These are phyloP conservation scores for Miniopterus natalensis DNA, from an alignment of 2,113 vertebrate genomes.

Conservation along the genomic window DNA sequence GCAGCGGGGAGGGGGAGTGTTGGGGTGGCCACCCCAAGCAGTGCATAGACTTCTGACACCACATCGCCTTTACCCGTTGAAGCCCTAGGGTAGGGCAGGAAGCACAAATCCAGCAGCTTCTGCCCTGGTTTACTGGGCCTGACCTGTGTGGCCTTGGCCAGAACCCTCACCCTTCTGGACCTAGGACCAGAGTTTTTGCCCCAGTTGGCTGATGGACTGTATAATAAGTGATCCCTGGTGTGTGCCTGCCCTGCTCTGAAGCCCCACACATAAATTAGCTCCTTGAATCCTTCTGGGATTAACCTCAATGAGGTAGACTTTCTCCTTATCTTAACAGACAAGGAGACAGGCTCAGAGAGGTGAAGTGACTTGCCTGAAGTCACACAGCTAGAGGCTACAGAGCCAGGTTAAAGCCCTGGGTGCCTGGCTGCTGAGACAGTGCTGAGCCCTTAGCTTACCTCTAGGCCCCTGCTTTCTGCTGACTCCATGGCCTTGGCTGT, in stretches of 20 bases:
- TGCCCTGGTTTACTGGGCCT: too few relatives aligned
- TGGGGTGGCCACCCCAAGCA: neutral
- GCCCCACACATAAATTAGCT: too few relatives aligned
- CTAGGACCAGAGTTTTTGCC: neutral
- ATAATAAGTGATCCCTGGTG: accelerated
- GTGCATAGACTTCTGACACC: neutral
- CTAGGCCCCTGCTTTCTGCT: too few relatives aligned
- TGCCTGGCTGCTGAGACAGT: accelerated
- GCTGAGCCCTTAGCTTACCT: neutral
- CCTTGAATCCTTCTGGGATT: accelerated
- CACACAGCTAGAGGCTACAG: neutral
- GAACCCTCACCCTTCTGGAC: accelerated
- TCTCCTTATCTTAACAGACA: neutral
- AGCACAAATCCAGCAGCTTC: accelerated
- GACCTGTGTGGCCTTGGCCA: neutral
- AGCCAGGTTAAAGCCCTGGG: accelerated
- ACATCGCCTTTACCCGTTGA: neutral
- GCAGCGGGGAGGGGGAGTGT: neutral
- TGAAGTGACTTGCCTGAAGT: neutral
- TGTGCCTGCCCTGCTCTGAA: neutral
- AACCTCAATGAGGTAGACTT: neutral
- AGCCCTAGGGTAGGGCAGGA: accelerated
- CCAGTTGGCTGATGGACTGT: accelerated
- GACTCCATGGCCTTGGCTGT: neutral
- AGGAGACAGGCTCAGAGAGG: neutral